These are phyloP conservation scores for Macroteleia sp. DNA, from an alignment of 2,888 invertebrate species.

Conservation along the genomic window DNA sequence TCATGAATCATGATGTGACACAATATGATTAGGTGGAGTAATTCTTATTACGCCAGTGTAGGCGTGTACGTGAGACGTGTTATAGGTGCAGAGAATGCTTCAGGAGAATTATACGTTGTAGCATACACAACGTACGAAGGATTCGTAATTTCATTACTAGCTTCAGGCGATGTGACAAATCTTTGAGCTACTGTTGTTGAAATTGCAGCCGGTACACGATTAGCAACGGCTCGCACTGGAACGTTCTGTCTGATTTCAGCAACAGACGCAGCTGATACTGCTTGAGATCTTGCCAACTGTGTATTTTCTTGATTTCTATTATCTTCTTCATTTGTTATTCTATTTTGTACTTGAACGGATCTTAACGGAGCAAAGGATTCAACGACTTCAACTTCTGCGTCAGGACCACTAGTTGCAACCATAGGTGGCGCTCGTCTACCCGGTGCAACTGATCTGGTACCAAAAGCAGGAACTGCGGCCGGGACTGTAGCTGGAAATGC, in stretches of 20 bases:
- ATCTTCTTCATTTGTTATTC: not conserved
- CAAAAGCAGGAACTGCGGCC: slow-evolving; percentile 12
- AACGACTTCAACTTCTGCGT: slow-evolving; percentile 80
- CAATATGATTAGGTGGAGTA: slow-evolving; percentile 45
- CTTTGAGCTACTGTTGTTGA: slow-evolving; percentile 53
- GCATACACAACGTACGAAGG: slow-evolving; percentile 74
- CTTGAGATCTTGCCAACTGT: not conserved
- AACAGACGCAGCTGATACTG: slow-evolving; percentile 12
- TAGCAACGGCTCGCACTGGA: slow-evolving; percentile 69
- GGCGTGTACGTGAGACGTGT: slow-evolving; percentile 75
- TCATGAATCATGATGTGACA: slow-evolving; percentile 41
- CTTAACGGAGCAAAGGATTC: slow-evolving; percentile 68
- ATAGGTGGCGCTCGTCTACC: slow-evolving; percentile 59
- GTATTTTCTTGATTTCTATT: not conserved
- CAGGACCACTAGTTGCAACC: slow-evolving; percentile 73
- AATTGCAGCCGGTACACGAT: slow-evolving; percentile 36
- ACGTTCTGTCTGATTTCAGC: slow-evolving; percentile 43
- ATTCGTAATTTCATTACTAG: slow-evolving; percentile 67
- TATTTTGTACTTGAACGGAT: not conserved
- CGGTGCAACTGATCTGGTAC: slow-evolving; percentile 7
- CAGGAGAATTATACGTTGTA: slow-evolving; percentile 76
- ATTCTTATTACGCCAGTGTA: slow-evolving; percentile 56
- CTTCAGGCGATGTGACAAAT: slow-evolving; percentile 66
- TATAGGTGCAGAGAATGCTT: slow-evolving; percentile 76
- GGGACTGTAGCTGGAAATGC: slow-evolving; percentile 17